Evolutionary conservation across 2,113 vertebrate genomes (phyloP), one percentile per base, ranked within the genome.

Genomic region (Mus pahari): DNA sequence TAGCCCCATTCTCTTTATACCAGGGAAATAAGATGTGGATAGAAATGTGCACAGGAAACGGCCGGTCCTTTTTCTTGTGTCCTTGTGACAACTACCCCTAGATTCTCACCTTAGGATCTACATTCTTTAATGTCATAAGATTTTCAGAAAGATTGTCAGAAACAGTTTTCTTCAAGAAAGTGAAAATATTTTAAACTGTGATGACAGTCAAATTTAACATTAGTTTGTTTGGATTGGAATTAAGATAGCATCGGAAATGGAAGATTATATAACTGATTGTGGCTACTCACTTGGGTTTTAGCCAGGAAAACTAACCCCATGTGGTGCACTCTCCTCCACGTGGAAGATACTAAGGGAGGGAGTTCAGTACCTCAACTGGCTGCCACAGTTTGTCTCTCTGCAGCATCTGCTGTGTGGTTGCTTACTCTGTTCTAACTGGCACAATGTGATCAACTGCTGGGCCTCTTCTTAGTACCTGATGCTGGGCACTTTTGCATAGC

Each of bases 131-230:
- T 92, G 64, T 58, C 22, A 81, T 55, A 48, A 66, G 60, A 53
- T 78, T 48, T 87, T 94, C 66, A 68, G 64, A 14, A 66, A 33
- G 66, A 70, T 95, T 94, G 91, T 93, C 74, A 94, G 83, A 97
- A 96, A 89, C 86, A 84, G 39, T 92, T 95, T 95, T 96, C 81
- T 88, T 97, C 62, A 90, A 68, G 62, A 88, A 88, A 93, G 90
- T 92, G 93, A 97, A 97, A 94, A 91, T 94, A 96, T 94, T 97
- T 96, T 96, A 92, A 96, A 45, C 87, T 74, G 36, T 50, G 75
- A 66, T 95, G 84, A 96, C 60, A 96, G 87, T 86, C 36, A 90
- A 81, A 53, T 70, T 93, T 90, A 81, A 88, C 82, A 86, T 31
- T 89, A 87, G 66, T 48, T 91, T 96, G 91, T 96, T 97, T 97